Base-by-base conservation (phyloP, 2,888 invertebrate species). In the Athalia circularis region DNA sequence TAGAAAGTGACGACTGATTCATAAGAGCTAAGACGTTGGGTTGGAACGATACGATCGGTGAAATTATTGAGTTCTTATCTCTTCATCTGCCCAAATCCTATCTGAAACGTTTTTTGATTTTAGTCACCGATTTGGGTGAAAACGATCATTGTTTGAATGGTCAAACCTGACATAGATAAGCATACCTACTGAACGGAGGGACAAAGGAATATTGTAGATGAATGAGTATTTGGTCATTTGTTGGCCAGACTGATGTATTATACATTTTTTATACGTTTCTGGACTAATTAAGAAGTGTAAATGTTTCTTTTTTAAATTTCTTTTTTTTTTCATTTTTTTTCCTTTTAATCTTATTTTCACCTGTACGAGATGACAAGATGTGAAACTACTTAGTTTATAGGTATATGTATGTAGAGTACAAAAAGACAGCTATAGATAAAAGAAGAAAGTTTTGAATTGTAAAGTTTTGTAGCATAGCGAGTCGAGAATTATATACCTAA, bases 171-270 rank as follows among this genome's bases (percentile, higher is more conserved):
- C 29, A 68, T 54, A 68, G 45, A 59, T 72, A 47, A 59, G 72
- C 59, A 72, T 59, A 72, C 47, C 59, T 72, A 72, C 45, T 72
- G 57, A 72, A 72, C 8, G 15, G 52, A 29, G 5, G 8, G 47
- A 9, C 9, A 9, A 45, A 72, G 47, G 15, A 59, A 59, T 50
- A 76, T 61, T 61, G 57, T 79, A 76, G 76, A 57, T 79, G n/a
- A 67, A 62, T 74, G 79, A 80, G 81, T 84, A 85, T 85, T 86
- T 84, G 84, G 86, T 83, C 85, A 83, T 80, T 76, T 77, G 80
- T 78, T 85, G 87, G 86, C 87, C 88, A 86, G 89, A 89, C 89
- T 89, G 89, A 89, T 89, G 88, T 89, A 89, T 87, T 86, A 88
- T 88, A 87, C 84, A 75, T 75, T 86, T 88, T 88, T 89, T 88